Evolutionary conservation across 2,113 vertebrate species (phyloP), one percentile per base, ranked within the genome.

Genomic region (Aldabrachelys gigantea): DNA sequence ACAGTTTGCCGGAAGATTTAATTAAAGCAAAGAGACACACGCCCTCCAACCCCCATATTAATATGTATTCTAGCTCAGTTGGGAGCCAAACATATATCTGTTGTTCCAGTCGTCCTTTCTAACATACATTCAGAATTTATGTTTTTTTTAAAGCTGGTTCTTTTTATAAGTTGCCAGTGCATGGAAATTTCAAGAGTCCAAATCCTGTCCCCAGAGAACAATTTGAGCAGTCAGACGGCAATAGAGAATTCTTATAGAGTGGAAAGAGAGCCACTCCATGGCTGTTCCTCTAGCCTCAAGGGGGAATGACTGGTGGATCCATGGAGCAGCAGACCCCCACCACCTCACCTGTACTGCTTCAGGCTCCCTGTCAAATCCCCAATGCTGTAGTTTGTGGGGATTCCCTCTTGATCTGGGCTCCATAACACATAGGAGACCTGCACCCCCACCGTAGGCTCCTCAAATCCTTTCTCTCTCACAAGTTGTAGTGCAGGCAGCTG

Each of bases 61-160:
- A 54, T 88, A 86, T 50, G 53, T 11, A 88, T 31, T 6, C 12
- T 92, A 44, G 53, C 5, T 62, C 56, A 92, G 62, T 62, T 13
- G 88, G 25, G 31, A 85, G 25, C 12, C 84, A 87, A 19, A 10
- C 2, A 0, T 92, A 92, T 75, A 89, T 91, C 38, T 94, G 1
- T 78, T 94, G 96, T 62, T 62, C 59, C 59, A 31, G 59, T 62
- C 59, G 1, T 62, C 59, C 31, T 62, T 88, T 91, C 62, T 94
- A 87, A 89, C n/a, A 25, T 13, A 57, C 2, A 56, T 3, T 5
- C 10, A 24, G 82, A 93, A 88, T 88, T 94, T 93, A n/a, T n/a
- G 75, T 92, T 96, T 96, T 96, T 96, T 96, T 94, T 54, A 95
- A 97, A 94, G 57, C 44, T 3, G 84, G 14, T 94, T 24, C 72